Conservation (phyloP, 2,797 vertebrate species). For the Jordanella pulchra region DNA sequence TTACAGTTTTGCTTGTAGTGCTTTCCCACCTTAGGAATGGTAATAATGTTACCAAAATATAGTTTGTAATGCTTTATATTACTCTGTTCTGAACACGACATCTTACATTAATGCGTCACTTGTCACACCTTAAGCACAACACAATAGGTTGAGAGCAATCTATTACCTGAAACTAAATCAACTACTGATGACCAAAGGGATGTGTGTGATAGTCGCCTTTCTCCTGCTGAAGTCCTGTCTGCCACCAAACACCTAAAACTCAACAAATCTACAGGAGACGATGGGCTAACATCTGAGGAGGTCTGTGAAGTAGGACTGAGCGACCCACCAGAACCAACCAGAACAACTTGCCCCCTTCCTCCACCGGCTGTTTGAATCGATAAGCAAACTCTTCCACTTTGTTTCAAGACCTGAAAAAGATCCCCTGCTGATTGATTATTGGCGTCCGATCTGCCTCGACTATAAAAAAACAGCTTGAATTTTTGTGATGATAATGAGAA, state of each 20-base stretch:
- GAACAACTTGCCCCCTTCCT: not conserved
- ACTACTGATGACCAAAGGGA: not conserved
- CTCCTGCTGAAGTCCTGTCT: not conserved
- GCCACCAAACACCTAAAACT: not conserved
- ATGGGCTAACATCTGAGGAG: not conserved
- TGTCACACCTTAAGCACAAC: no score
- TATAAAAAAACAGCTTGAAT: not conserved
- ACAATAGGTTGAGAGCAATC: no score
- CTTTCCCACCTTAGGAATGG: no score
- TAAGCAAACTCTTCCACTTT: not conserved
- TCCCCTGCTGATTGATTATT: not conserved
- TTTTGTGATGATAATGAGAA: not conserved
- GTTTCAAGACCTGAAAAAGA: not conserved
- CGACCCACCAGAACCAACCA: not conserved
- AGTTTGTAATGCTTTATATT: no score
- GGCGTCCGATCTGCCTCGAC: not conserved
- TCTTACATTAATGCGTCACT: no score
- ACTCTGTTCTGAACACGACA: no score
- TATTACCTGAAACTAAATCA: no score
- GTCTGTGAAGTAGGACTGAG: no score
- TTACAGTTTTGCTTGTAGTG: no score
- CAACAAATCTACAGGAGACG: not conserved
- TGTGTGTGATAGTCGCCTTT: not conserved
- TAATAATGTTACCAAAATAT: no score
- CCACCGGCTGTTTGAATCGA: not conserved